Evolutionary conservation across 2,113 vertebrate species (phyloP), one percentile per base, ranked within the genome.

Genomic region (Marmota flaviventris): DNA sequence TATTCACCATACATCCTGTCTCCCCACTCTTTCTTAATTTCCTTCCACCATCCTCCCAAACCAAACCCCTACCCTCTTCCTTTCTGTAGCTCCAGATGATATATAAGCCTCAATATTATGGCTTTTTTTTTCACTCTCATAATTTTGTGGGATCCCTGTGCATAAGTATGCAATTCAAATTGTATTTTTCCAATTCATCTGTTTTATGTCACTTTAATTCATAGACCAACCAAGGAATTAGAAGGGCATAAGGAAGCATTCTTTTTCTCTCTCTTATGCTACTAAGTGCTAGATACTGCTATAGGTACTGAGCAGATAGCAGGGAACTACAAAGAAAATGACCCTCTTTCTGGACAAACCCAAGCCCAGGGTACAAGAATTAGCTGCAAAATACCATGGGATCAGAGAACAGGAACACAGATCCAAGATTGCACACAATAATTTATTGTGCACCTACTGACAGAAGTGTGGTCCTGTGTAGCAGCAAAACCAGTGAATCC

Each of bases 41-140:
- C 10, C 13, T 6, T 72, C 24, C 4, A 32, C 7, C 4, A 27
- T 5, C 8, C 1, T 16, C 20, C 5, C 4, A 22, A 72, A 65
- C 10, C 29, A 51, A 92, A 63, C 24, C 61, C 61, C 61, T 25
- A 63, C 24, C 17, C 2, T 37, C 37, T 51, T n/a, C 2, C 5
- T 92, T 82, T 39, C 25, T 81, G 20, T 8, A 82, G 13, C n/a
- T 63, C 27, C 53, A 27, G 18, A 53, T 82, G 42, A 53, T 65
- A 32, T 75, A 39, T 37, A 48, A 63, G 2, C 24, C 24, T 75
- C 17, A 92, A 7, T 75, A 14, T 65, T 75, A 25, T 37, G 67
- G 42, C 1, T 11, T 72, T 87, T 29, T 56, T 72, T 45, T 83
- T 63, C 22, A 51, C 32, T 51, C 13, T 58, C 39, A 20, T 73